Evolutionary conservation across 2,797 vertebrate species (phyloP).

Genomic region (Glossophaga mutica): DNA sequence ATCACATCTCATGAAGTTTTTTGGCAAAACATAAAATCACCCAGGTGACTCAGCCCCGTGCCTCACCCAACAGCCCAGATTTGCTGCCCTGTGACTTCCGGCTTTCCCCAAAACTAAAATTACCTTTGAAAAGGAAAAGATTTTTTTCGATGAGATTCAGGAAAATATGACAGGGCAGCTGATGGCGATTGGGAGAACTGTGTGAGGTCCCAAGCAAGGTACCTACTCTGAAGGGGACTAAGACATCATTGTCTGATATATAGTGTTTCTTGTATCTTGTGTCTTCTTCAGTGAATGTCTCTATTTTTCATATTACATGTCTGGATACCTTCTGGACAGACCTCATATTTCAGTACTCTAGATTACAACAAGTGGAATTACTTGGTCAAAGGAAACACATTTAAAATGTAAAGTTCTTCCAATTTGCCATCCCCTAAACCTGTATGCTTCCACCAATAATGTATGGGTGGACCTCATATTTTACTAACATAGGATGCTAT

Average conservation of each 20-base stretch:
- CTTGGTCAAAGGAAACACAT: not conserved
- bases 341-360: not conserved
- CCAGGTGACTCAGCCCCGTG: not conserved
- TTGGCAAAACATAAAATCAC: not conserved
- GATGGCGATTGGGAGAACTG: not conserved
- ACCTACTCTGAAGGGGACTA: not conserved
- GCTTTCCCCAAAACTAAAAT: not conserved
- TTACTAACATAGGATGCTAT: not conserved
- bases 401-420: not conserved
- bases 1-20: not conserved
- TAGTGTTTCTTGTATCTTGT: not conserved
- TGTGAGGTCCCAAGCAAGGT: not conserved
- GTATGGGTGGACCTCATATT: not conserved
- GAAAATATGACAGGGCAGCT: not conserved
- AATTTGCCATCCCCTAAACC: not conserved
- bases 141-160: not conserved
- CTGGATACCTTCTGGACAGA: not conserved
- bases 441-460: not conserved
- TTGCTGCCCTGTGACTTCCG: not conserved
- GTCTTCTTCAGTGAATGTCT: not conserved
- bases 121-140: not conserved
- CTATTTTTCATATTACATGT: not conserved
- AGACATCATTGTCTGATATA: not conserved
- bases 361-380: constrained; percentile 20
- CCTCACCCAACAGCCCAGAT: not conserved